Base-by-base conservation (phyloP, 2,797 vertebrate genomes). In the Cuculus canorus region DNA sequence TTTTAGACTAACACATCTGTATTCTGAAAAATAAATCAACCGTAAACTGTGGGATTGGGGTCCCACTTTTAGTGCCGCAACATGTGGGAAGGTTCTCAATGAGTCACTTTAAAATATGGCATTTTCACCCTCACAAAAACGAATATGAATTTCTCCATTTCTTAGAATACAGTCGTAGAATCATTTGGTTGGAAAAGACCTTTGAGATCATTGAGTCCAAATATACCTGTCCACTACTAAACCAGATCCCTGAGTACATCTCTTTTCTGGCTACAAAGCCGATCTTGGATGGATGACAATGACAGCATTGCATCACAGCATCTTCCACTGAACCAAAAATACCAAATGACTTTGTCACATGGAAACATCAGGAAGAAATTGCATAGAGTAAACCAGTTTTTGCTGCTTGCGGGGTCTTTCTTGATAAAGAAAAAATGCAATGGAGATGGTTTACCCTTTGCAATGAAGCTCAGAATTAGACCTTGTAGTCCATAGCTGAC, bases 361-460 rank as follows among this genome's bases (percentile, higher is more conserved):
- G 37, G 56, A 54, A 56, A 32, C 39, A 59, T 37, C 17, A n/a
- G 47, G 77, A 60, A 54, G 45, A 47, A 72, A 39, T 33, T 43
- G 22, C 22, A 11, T 4, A 11, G 32, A 27, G 3, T 13, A 10
- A 11, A 5, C 0, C 10, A 43, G 23, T 41, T 66, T 5, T 70
- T 70, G 14, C n/a, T 50, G 28, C 33, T 47, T 28, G 17, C 33
- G 45, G 43, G 14, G 6, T 39, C n/a, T 35, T 21, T 60, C n/a
- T 50, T 11, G 32, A 23, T 21, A 47, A 50, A 71, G 28, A 25
- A 52, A 54, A 82, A 47, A 52, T 12, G 14, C 24, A 17, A 2
- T 3, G 3, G 35, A 47, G 3, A 16, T 68, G 48, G 43, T 68
- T 59, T 76, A 23, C 18, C 27, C 43, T 35, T 1, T 6, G 11